Evolutionary conservation across 2,888 invertebrate species (phyloP).

Genomic region (Drosophila lacicola): DNA sequence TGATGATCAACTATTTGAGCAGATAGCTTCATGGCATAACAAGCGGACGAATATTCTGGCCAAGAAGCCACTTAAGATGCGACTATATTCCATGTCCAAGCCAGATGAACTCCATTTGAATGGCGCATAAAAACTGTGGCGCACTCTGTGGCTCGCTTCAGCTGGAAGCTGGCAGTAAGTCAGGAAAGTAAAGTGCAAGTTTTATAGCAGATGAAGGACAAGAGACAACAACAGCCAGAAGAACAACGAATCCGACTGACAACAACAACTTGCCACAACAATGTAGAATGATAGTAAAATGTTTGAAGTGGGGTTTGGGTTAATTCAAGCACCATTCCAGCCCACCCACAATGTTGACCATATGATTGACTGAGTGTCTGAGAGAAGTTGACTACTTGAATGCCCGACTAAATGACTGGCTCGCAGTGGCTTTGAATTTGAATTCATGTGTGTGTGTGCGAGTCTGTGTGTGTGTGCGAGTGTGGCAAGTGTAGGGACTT

Average conservation of each 20-base stretch:
- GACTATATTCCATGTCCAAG: conserved; percentile 2
- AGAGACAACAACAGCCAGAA: conserved; percentile 14
- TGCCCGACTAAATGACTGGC: conserved; percentile 45
- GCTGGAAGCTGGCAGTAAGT: conserved; percentile 10
- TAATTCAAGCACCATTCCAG: background rate
- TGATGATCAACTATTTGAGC: background rate
- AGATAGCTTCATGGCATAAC: background rate
- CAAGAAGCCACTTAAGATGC: background rate
- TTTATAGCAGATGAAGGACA: conserved; percentile 43
- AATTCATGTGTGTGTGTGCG: background rate
- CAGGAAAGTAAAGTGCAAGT: conserved; percentile 45
- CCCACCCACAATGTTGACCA: conserved; percentile 5
- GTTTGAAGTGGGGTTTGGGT: conserved; percentile 4
- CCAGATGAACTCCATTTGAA: conserved; percentile 13
- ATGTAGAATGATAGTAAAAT: conserved; percentile 23
- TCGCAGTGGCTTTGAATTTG: conserved; percentile 30
- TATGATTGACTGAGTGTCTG: conserved; percentile 33
- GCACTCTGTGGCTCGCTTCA: conserved; percentile 29
- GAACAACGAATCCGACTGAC: conserved; percentile 5
- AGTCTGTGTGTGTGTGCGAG: background rate
- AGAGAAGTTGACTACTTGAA: conserved; percentile 40
- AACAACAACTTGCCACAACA: conserved; percentile 19
- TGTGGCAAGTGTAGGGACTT: conserved; percentile 7
- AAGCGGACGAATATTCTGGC: background rate
- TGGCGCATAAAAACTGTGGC: conserved; percentile 15